These are phyloP conservation scores for Globia sparganii DNA, from an alignment of 2,888 invertebrate species.

Conservation along the genomic window DNA sequence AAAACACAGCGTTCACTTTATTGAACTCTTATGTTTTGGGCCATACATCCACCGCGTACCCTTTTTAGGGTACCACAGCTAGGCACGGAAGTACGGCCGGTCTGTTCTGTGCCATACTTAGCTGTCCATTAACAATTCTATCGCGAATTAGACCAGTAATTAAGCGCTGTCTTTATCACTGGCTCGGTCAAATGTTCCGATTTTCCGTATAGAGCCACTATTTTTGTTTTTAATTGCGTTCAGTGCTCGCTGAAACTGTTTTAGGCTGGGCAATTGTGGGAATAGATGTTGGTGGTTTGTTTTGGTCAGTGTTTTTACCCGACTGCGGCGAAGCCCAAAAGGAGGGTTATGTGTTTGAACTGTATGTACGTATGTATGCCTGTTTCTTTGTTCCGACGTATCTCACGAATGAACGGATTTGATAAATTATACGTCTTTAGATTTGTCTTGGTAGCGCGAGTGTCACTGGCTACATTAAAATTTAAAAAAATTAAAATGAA, in stretches of 20 bases:
- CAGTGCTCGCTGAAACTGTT: neutral
- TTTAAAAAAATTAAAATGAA: too few species aligned
- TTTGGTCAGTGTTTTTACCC: too few species aligned
- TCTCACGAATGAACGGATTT: too few species aligned
- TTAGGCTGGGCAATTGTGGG: neutral
- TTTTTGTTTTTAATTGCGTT: conserved; percentile 35
- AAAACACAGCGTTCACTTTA: neutral
- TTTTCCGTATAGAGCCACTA: conserved; percentile 15
- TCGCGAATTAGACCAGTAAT: conserved; percentile 70
- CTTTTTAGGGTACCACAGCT: conserved; percentile 84
- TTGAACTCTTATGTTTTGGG: neutral
- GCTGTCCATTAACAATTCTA: conserved; percentile 68
- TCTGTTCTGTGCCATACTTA: conserved; percentile 67
- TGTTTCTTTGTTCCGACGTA: too few species aligned
- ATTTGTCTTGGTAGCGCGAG: too few species aligned
- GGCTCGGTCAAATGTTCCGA: conserved; percentile 18
- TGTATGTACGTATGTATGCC: too few species aligned
- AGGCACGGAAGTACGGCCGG: conserved; percentile 76
- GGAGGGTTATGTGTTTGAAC: too few species aligned
- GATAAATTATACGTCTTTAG: too few species aligned
- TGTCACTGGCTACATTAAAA: too few species aligned
- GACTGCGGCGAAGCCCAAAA: too few species aligned
- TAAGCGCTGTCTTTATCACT: conserved; percentile 53
- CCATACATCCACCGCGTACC: conserved; percentile 73
- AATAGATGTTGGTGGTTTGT: neutral